A percentile compares a stretch with the other conserved stretches of the same genome.
phyloP scores from a whole-genome alignment of 2,113 vertebrate genomes.

The Peromyscus leucopus region DNA sequence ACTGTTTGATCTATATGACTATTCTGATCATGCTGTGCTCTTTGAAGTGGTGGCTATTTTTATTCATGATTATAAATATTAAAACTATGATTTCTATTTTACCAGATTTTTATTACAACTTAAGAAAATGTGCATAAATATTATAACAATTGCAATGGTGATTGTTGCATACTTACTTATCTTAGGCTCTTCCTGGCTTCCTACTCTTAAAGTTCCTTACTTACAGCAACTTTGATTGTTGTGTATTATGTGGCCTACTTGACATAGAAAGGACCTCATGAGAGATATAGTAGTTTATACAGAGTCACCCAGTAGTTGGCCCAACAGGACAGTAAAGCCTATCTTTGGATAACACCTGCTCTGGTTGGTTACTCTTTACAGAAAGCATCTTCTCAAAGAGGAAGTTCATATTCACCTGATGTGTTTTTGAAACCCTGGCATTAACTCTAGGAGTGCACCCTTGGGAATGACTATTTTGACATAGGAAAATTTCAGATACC shows the following conservation, averaged over 20 bases:
- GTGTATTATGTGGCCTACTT: neutral
- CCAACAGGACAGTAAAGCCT: neutral
- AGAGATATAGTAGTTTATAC: neutral
- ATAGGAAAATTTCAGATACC: neutral
- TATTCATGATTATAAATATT: neutral
- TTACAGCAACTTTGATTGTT: neutral
- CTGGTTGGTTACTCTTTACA: neutral
- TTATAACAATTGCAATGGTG: neutral
- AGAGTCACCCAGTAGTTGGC: neutral
- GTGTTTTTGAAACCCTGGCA: neutral
- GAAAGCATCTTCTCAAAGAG: neutral
- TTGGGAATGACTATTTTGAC: neutral
- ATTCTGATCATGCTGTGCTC: neutral
- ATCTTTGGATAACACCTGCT: neutral
- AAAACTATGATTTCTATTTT: neutral
- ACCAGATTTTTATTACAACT: neutral
- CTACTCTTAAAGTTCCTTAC: neutral
- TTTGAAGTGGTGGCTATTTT: neutral
- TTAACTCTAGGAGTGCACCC: neutral
- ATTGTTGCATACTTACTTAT: neutral
- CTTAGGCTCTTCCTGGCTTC: neutral
- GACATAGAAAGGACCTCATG: neutral
- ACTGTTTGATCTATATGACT: neutral
- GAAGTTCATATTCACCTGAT: neutral
- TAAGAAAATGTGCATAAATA: neutral